Conservation (phyloP, 35 echinoderm and acorn worm species). For the Antedon bifida region DNA sequence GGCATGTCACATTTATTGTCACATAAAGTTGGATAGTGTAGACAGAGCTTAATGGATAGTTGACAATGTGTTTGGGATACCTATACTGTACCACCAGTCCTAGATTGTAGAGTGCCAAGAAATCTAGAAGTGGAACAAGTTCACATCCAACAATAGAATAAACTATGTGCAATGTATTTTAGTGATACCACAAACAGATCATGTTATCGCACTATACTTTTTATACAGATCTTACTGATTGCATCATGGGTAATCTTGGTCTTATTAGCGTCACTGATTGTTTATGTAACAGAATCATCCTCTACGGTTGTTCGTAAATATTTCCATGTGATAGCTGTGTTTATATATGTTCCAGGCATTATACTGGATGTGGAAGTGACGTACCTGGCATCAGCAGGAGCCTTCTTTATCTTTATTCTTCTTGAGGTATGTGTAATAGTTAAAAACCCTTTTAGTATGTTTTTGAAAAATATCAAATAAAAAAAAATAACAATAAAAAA, state of each 20-base stretch:
- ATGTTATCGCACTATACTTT: neutral
- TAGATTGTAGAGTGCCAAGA: too few species aligned
- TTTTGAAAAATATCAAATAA: too few species aligned
- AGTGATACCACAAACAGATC: too few species aligned
- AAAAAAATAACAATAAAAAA: neutral
- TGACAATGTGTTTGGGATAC: too few species aligned
- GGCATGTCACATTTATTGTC: too few species aligned
- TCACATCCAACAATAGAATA: too few species aligned
- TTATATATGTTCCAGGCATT: conserved; percentile 60
- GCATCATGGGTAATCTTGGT: conserved; percentile 45
- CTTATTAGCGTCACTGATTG: conserved; percentile 29
- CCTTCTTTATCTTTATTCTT: conserved; percentile 58
- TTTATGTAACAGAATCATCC: conserved; percentile 36
- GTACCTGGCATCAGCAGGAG: conserved; percentile 63
- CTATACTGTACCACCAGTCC: too few species aligned
- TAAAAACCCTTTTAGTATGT: neutral
- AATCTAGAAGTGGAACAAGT: too few species aligned
- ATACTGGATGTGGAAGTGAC: conserved; percentile 39
- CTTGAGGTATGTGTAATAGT: conserved; percentile 41
- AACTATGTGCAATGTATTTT: too few species aligned
- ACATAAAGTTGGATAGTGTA: too few species aligned
- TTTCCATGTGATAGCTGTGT: conserved; percentile 67
- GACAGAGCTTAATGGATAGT: too few species aligned
- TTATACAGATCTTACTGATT: conserved; percentile 41
- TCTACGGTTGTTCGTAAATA: conserved; percentile 76